These are phyloP conservation scores for Bubo scandiacus DNA, from an alignment of 2,113 vertebrate genomes.

Conservation along the genomic window DNA sequence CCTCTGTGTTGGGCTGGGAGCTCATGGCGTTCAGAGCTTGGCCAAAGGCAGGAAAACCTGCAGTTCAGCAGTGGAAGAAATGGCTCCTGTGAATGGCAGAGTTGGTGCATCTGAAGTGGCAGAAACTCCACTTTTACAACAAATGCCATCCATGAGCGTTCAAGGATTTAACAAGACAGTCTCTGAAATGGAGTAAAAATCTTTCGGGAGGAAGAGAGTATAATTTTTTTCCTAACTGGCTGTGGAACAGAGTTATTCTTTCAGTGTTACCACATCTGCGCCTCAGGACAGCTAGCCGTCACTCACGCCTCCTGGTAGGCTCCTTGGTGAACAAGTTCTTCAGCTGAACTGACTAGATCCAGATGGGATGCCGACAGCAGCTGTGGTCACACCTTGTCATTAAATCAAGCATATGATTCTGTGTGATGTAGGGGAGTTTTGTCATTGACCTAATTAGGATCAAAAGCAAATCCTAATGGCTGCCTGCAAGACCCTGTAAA, in stretches of 20 bases:
- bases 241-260: background rate
- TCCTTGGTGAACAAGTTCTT: conserved; percentile 33
- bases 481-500: background rate
- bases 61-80: background rate
- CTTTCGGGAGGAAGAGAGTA: background rate
- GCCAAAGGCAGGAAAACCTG: background rate
- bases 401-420: background rate
- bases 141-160: background rate
- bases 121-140: background rate
- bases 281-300: background rate
- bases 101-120: background rate
- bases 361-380: background rate
- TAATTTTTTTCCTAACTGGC: background rate
- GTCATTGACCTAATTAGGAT: background rate
- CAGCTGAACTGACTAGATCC: background rate
- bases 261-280: background rate
- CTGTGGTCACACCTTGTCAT: conserved; percentile 13
- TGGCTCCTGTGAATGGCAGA: background rate
- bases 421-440: background rate
- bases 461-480: background rate
- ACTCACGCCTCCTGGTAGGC: background rate
- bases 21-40: background rate
- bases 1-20: background rate
- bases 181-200: background rate
- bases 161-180: background rate